Conservation (phyloP, 2,797 vertebrate species). For the Acestrorhynchus altus region DNA sequence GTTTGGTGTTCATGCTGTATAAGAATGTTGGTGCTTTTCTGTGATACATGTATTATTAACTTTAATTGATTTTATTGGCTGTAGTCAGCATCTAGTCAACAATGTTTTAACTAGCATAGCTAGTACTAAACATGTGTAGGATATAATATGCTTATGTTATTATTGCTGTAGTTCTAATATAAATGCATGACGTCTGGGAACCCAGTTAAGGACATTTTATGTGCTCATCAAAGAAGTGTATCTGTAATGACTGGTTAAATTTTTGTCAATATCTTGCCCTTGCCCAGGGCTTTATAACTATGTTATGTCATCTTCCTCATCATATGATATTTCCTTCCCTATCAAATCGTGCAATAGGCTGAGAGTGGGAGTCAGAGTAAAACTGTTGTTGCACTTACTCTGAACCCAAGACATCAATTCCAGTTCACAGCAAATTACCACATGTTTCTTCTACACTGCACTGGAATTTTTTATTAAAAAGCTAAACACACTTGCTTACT, state of each 20-base stretch:
- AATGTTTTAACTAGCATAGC: too few relatives aligned
- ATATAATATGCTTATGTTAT: too few relatives aligned
- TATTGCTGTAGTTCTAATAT: background rate
- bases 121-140: too few relatives aligned
- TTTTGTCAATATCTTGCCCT: background rate
- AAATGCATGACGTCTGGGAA: background rate
- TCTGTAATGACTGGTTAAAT: background rate
- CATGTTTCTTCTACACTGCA: background rate
- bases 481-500: too few relatives aligned
- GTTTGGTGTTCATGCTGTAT: too few relatives aligned
- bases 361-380: constrained; percentile 10
- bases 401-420: background rate
- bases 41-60: too few relatives aligned
- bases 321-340: constrained; percentile 10
- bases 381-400: background rate
- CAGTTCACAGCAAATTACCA: background rate
- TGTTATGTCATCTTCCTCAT: constrained; percentile 2
- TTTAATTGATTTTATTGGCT: too few relatives aligned
- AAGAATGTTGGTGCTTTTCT: too few relatives aligned
- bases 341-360: constrained; percentile 25
- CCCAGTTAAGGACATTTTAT: background rate
- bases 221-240: background rate
- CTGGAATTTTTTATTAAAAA: background rate
- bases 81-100: too few relatives aligned
- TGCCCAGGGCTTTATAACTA: background rate